phyloP scores from a whole-genome alignment of 92 coral and sea anemone genomes.

The Muricea muricata region DNA sequence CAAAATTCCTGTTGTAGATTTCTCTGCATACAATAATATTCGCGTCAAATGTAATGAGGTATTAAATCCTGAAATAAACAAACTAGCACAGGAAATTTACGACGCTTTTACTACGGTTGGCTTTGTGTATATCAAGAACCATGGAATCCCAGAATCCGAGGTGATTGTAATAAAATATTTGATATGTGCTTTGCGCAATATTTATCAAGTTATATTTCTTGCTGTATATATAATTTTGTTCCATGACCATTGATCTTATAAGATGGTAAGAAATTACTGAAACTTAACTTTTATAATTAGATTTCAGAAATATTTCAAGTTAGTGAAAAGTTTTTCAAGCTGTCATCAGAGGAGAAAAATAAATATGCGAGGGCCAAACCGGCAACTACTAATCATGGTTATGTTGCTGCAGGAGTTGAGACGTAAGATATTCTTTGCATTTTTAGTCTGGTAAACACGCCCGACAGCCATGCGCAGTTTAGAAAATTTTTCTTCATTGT shows the following conservation, averaged over 20 bases:
- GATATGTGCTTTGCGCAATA: too few relatives aligned
- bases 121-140: slow-evolving; percentile 82
- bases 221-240: too few relatives aligned
- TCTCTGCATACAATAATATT: slow-evolving; percentile 61
- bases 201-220: too few relatives aligned
- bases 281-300: slow-evolving; percentile 24
- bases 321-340: slow-evolving; percentile 76
- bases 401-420: slow-evolving; percentile 1
- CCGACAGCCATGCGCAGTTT: too few relatives aligned
- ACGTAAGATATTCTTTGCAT: not conserved
- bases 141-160: slow-evolving; percentile 73
- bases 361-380: slow-evolving; percentile 43
- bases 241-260: too few relatives aligned
- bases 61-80: slow-evolving; percentile 58
- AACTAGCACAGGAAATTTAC: slow-evolving; percentile 69
- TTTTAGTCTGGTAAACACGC: too few relatives aligned
- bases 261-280: too few relatives aligned
- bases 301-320: slow-evolving; percentile 56
- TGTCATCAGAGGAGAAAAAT: slow-evolving; percentile 70
- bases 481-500: too few relatives aligned
- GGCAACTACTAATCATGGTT: slow-evolving; percentile 47
- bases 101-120: slow-evolving; percentile 85
- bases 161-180: too few relatives aligned
- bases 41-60: slow-evolving; percentile 46
- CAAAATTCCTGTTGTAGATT: slow-evolving; percentile 79